Evolutionary conservation across 2,888 invertebrate species (phyloP).

Genomic region (Augochlorella aurata): DNA sequence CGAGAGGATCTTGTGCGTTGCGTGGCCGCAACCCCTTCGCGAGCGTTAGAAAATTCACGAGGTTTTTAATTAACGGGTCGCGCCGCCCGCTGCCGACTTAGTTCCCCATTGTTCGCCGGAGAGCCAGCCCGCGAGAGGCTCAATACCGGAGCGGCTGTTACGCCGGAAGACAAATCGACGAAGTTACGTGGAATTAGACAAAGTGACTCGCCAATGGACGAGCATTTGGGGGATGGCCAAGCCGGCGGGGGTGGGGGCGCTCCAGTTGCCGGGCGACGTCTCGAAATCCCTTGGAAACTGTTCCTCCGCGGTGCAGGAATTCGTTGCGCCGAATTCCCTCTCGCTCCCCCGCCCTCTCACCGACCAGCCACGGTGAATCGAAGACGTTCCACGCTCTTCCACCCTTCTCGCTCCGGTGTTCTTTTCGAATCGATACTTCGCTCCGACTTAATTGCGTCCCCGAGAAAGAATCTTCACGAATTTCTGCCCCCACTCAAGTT

Average conservation of each 20-base stretch:
- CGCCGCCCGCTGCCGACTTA: background rate
- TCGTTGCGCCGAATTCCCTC: constrained; percentile 41
- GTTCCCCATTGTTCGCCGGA: background rate
- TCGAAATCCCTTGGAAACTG: constrained; percentile 65
- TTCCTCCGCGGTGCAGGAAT: constrained; percentile 57
- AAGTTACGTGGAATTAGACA: constrained; percentile 66
- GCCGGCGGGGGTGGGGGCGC: constrained; percentile 42
- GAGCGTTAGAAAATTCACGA: background rate
- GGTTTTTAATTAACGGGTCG: constrained; percentile 16
- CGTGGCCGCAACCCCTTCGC: background rate
- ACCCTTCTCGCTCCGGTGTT: background rate
- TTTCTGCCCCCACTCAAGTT: background rate
- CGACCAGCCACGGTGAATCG: constrained; percentile 25
- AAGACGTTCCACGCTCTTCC: constrained; percentile 34
- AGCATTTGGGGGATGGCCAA: constrained; percentile 50
- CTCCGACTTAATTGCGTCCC: constrained; percentile 25
- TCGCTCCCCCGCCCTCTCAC: background rate
- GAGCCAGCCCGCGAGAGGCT: background rate
- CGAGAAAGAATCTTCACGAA: background rate
- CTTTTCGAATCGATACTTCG: constrained; percentile 17
- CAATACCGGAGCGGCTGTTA: constrained; percentile 3
- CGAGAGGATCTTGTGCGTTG: background rate
- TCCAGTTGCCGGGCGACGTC: constrained; percentile 60
- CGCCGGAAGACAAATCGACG: constrained; percentile 62
- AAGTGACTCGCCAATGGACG: constrained; percentile 59